Evolutionary conservation across 1,140 invertebrate species (phyloP).

Genomic region (Bombus ignitus): DNA sequence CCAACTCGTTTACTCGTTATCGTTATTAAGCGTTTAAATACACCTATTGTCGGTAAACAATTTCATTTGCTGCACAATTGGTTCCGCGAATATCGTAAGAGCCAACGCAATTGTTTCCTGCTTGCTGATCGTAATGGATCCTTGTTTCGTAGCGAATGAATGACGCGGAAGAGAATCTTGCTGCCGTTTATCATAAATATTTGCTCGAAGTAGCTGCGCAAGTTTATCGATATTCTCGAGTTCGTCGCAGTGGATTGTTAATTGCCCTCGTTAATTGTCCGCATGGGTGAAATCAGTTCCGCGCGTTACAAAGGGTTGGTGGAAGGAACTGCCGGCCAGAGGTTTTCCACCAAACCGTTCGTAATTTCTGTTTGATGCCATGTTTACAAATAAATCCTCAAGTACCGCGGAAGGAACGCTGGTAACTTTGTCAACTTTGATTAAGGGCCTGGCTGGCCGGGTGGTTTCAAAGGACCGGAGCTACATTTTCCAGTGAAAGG

Average conservation of each 20-base stretch:
- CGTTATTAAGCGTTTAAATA: no score
- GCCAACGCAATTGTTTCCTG: no score
- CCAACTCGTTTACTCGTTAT: no score
- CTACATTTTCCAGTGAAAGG: conserved; percentile 17
- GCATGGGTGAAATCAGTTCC: neutral
- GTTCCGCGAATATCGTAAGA: no score
- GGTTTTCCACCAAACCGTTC: conserved; percentile 2
- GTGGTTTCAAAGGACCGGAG: conserved; percentile 27
- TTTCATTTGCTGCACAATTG: no score
- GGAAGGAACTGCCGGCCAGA: neutral
- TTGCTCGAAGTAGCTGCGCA: neutral
- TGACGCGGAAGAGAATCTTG: fast-evolving
- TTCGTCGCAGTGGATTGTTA: neutral
- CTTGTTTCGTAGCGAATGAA: neutral
- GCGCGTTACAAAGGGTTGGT: neutral
- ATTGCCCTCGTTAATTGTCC: conserved; percentile 8
- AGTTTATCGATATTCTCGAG: neutral
- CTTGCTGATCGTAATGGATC: neutral
- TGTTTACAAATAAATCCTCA: conserved; percentile 37
- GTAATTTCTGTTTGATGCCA: conserved; percentile 40
- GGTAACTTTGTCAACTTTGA: conserved; percentile 49
- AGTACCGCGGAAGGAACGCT: conserved; percentile 21
- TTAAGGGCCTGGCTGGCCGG: conserved; percentile 17
- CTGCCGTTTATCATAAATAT: neutral
- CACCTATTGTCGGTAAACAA: no score